Conservation (phyloP, 2,888 invertebrate genomes). For the Agonopterix heracliana region DNA sequence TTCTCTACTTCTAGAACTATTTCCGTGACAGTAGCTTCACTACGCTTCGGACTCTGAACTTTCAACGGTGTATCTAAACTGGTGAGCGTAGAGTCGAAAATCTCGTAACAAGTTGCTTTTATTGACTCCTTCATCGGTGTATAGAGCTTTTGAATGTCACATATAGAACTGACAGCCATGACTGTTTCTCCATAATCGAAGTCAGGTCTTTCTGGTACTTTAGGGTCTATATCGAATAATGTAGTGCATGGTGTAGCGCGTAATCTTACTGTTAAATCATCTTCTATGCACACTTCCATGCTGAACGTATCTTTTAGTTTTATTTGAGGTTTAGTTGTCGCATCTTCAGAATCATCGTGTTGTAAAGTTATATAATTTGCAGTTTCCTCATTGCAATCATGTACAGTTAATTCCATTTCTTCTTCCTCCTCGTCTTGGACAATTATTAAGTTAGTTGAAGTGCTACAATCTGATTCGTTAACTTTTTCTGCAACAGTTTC, state of each 20-base stretch:
- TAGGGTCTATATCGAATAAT: constrained; percentile 37
- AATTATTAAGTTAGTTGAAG: constrained; percentile 27
- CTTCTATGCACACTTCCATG: constrained; percentile 63
- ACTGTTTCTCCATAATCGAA: constrained; percentile 49
- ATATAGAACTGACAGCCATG: constrained; percentile 54
- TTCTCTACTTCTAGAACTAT: constrained; percentile 51
- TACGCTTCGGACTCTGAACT: constrained; percentile 30
- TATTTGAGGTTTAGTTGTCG: constrained; percentile 20
- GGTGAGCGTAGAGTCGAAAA: constrained; percentile 66
- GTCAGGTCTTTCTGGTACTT: constrained; percentile 21
- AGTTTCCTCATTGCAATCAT: constrained; percentile 50
- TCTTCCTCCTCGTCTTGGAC: constrained; percentile 37
- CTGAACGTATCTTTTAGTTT: constrained; percentile 59
- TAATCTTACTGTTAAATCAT: constrained; percentile 49
- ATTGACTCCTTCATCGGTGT: constrained; percentile 56
- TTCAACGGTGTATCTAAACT: constrained; percentile 67
- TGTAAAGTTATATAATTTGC: constrained; percentile 40
- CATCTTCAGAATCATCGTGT: constrained; percentile 35
- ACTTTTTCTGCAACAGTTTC: constrained; percentile 19
- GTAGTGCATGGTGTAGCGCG: constrained; percentile 42
- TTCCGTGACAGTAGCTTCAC: constrained; percentile 39
- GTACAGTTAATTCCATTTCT: constrained; percentile 47
- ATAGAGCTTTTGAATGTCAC: constrained; percentile 46
- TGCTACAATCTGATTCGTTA: constrained; percentile 21
- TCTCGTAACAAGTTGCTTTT: constrained; percentile 50